Base-by-base conservation (phyloP, 1,140 invertebrate genomes). In the Zaprionus nigranus region DNA sequence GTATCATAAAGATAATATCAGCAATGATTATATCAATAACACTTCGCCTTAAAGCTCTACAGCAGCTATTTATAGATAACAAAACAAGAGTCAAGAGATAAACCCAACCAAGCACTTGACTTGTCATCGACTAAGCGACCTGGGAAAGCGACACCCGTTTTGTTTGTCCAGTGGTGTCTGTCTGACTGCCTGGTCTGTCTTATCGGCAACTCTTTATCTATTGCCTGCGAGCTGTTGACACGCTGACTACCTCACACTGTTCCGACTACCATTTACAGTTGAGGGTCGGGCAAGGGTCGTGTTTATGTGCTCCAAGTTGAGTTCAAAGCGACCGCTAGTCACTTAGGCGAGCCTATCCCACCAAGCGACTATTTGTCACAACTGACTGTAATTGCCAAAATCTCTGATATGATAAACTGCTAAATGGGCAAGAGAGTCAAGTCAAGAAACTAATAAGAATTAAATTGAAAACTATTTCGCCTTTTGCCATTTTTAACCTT, bases 381-480 rank as follows among this genome's bases (percentile, higher is more conserved):
- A 30, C 66, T 75, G 71, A 75, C 73, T 75, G 59, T 70, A 70
- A 46, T 70, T 38, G 51, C 24, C 46, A n/a, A 38, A 24, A 51
- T 20, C 20, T 51, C 46, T 20, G 13, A 59, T 54, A 59, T 58
- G 59, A 26, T 34, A 40, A 53, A 49, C 40, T 11, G 43, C 61
- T 36, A 75, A 70, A 53, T 11, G 24, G 22, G 26, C 65, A 26
- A 40, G n/a, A 7, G 61, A 53, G 53, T 56, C 54, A 79, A 53
- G 53, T 56, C 54, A 79, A 68, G 56, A 78, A 75, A 66, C 73
- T 72, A 78, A 88, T 75, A 77, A 69, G 67, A 87, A 87, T 87
- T 88, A 75, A 84, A 88, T 87, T 83, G 58, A 82, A 81, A 81
- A 84, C 84, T 88, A 88, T 85, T 86, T 86, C 56, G 82, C 70